These are phyloP conservation scores for Koerneria pararmatus DNA, from an alignment of 2,888 invertebrate genomes.

Conservation along the genomic window DNA sequence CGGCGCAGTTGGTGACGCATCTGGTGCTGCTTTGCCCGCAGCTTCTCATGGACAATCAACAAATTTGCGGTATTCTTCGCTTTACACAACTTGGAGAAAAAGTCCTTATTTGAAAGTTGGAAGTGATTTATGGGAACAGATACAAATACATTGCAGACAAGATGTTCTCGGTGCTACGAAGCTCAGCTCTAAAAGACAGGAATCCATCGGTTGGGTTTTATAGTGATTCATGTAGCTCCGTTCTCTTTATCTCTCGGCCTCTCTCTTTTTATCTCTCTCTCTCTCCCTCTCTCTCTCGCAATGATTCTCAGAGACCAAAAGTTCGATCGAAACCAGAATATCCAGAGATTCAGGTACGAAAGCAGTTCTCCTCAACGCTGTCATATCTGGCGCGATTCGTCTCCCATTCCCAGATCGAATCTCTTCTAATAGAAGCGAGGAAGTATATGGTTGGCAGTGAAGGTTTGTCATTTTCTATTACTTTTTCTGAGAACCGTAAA, in stretches of 20 bases:
- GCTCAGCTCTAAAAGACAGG: conserved; percentile 32
- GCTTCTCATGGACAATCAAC: conserved; percentile 30
- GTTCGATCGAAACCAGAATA: no score
- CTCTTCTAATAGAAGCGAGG: conserved; percentile 27
- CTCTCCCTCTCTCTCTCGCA: no score
- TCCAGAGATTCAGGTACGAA: no score
- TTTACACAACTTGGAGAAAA: background rate
- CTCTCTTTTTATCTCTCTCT: no score
- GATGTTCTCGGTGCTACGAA: conserved; percentile 30
- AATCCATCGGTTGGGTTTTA: conserved; percentile 44
- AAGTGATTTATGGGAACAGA: no score
- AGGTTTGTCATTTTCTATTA: conserved; percentile 8
- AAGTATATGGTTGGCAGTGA: conserved; percentile 11
- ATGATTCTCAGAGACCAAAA: no score
- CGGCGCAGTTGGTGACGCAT: conserved; percentile 38
- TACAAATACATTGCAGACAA: conserved; percentile 29
- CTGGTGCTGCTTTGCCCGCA: conserved; percentile 39
- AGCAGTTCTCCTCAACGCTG: conserved; percentile 39
- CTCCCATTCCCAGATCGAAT: conserved; percentile 32
- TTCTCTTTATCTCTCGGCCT: no score
- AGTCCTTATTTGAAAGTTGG: background rate
- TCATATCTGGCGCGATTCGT: conserved; percentile 40
- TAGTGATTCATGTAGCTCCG: no score
- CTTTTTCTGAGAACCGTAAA: background rate
- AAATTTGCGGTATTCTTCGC: conserved; percentile 28